These are phyloP conservation scores for Pseudochirops corinnae DNA, from an alignment of 2,797 vertebrate genomes.

Conservation along the genomic window DNA sequence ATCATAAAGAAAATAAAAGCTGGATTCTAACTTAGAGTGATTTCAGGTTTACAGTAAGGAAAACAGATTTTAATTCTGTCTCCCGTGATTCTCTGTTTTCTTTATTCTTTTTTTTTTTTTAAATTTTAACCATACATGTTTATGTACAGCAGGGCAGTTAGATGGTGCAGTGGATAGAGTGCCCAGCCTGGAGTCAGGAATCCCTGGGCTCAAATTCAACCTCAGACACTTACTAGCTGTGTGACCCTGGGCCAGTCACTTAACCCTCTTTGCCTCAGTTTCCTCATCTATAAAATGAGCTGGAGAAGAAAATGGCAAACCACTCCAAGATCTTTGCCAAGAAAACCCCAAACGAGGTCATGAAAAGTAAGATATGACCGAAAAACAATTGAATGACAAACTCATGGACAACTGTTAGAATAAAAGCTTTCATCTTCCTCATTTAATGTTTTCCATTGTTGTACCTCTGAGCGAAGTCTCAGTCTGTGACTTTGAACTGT, in stretches of 20 bases:
- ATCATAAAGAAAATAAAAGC: background rate
- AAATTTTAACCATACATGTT: background rate
- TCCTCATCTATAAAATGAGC: background rate
- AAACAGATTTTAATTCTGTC: background rate
- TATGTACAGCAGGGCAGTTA: background rate
- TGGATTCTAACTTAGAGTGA: background rate
- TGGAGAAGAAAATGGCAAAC: background rate
- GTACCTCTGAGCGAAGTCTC: background rate
- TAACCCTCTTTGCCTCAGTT: background rate
- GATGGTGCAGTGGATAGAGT: background rate
- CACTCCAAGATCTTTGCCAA: background rate
- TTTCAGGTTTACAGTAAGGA: background rate
- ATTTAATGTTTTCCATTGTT: background rate
- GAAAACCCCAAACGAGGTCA: background rate
- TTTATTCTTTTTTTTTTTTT: background rate
- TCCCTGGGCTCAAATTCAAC: no score
- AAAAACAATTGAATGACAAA: background rate
- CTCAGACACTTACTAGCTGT: background rate
- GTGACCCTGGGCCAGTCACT: background rate
- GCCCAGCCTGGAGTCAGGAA: background rate
- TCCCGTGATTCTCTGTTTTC: background rate
- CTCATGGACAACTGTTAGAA: background rate
- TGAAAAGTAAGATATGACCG: background rate
- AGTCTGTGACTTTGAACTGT: background rate
- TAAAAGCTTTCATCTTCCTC: background rate